Base-by-base conservation (phyloP, 2,888 invertebrate genomes). In the Zaprionus bogoriensis region DNA sequence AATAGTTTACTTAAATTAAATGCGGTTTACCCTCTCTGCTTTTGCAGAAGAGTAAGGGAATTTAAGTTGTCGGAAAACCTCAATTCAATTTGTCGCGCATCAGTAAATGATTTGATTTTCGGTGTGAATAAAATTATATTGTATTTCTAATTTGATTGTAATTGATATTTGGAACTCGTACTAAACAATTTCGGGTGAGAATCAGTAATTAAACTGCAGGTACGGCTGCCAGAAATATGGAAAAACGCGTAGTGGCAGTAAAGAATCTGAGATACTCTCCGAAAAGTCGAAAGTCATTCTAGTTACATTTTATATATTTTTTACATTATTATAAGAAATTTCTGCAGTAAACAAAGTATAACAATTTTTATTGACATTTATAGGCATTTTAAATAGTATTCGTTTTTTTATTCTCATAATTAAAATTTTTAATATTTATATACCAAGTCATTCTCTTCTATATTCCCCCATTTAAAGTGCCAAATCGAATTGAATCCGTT, bases 131-230 rank as follows among this genome's bases (percentile, higher is more conserved):
- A 28, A 20, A 54, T 47, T 25, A 45, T 77, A 69, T 63, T 65
- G 61, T 70, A 57, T 70, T 58, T 51, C 61, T 82, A 59, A 75
- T 73, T 67, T 45, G 39, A 63, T 45, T 67, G 52, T 46, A 72
- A 75, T 69, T 63, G 59, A 78, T 73, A 78, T 73, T 75, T 71
- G 38, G 4, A 4, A 10, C 6, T 36, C 38, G 30, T 19, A 14
- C 7, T 23, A 30, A 1, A 23, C 30, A 17, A n/a, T 10, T 59
- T 46, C 12, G 2, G 1, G n/a, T 9, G 25, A 51, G 22, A 47
- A 62, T 51, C 20, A 67, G 57, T 64, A 81, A 78, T 78, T 78
- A 64, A 50, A 41, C 51, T 61, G 63, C 38, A 50, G 63, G 38
- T 60, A 47, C 20, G 30, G 63, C 47, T 39, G 14, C 12, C 10